These are phyloP conservation scores for Cataglyphis hispanica DNA, from an alignment of 1,140 invertebrate genomes.

Conservation along the genomic window DNA sequence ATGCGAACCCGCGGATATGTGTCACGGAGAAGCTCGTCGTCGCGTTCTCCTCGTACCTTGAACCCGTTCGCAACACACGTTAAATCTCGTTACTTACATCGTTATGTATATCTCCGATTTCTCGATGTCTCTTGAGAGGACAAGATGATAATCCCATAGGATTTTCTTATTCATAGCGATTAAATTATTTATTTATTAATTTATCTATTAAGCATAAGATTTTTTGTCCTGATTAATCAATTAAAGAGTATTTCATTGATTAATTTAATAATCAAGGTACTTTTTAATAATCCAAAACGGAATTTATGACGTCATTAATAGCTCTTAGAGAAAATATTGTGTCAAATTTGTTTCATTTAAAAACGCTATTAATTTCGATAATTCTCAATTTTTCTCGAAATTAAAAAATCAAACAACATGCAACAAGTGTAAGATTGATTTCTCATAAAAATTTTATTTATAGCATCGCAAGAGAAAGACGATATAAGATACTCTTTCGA, in stretches of 20 bases:
- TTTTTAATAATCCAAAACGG: too few species aligned
- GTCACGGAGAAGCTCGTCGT: slow-evolving; percentile 62
- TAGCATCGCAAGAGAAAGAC: not conserved
- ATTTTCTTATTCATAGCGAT: too few species aligned
- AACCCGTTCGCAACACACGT: slow-evolving; percentile 62
- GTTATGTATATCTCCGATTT: not conserved
- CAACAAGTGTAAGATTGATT: not conserved
- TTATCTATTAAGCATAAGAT: too few species aligned
- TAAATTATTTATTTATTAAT: too few species aligned
- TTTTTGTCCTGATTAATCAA: too few species aligned
- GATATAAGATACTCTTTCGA: not conserved
- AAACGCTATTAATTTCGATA: not conserved
- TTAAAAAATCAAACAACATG: not conserved
- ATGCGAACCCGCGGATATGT: slow-evolving; percentile 72
- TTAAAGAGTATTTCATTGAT: too few species aligned
- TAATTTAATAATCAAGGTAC: too few species aligned
- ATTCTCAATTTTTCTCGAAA: not conserved
- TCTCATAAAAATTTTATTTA: not conserved
- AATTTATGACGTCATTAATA: too few species aligned
- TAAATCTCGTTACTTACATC: slow-evolving; percentile 7
- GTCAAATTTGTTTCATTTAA: too few species aligned
- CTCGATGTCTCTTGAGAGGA: slow-evolving; percentile 8
- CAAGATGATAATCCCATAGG: not conserved
- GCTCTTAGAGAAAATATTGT: too few species aligned
- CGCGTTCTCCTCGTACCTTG: slow-evolving; percentile 64